Base-by-base conservation (phyloP, 2,888 invertebrate species). In the Diploptera punctata region DNA sequence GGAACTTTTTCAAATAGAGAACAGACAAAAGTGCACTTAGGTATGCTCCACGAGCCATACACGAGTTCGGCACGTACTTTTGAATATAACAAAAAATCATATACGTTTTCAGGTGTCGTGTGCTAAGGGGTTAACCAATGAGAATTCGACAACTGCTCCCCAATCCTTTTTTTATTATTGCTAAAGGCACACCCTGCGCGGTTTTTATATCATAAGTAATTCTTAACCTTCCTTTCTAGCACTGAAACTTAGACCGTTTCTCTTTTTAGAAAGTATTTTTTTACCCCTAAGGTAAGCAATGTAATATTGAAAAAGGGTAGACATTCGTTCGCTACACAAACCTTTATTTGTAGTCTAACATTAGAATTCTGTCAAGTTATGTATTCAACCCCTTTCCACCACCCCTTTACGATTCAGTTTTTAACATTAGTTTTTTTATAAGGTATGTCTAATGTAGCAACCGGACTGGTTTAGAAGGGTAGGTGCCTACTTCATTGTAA, bases 301-400 rank as follows among this genome's bases (percentile, higher is more conserved):
- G 47, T 26, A 47, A 44, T n/a, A n/a, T 65, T 47, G 47, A 65
- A 65, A 65, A 24, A 7, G 29, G 65, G 47, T 24, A 33, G 47
- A 10, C 43, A 33, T 67, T 71, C 52, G 52, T 71, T 54, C 72
- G 61, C n/a, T 52, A 72, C 72, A 49, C 72, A 72, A 72, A 72
- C 72, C 72, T 72, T 72, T 68, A 72, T 72, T 72, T 72, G 72
- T 61, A 68, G 19, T 67, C 67, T 67, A 26, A 72, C 72, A 68
- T 68, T 72, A 68, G 18, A 65, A 9, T 2, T 43, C 68, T 61
- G 72, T 62, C 44, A 47, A 44, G 62, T 68, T 68, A 61, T 62
- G 24, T 44, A 68, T 68, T 61, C 67, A 57, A 18, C 18, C 16
- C 52, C 19, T 24, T 26, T 60, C 54, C 29, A 43, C 57, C 67